Percentiles rank a stretch among this genome's conserved stretches.
Conservation (phyloP, 2,888 invertebrate species). For the Sminthurides aquaticus region DNA sequence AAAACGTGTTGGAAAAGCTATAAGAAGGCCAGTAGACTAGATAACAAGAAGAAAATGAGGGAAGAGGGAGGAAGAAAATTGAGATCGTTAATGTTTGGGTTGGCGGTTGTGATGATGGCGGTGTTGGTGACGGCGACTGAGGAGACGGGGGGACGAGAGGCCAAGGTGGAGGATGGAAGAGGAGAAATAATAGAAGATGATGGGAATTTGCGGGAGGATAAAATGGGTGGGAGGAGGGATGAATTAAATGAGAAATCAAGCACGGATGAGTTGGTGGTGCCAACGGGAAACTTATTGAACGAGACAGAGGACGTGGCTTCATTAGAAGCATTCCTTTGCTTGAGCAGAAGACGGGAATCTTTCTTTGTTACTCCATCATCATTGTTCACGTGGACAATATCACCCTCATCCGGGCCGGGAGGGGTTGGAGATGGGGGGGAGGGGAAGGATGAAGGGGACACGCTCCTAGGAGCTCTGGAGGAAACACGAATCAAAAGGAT, state of each 20-base stretch:
- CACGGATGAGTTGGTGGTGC: neutral
- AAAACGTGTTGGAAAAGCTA: too few species aligned
- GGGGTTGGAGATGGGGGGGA: neutral
- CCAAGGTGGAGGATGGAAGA: neutral
- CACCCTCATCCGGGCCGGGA: too few species aligned
- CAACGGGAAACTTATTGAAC: neutral
- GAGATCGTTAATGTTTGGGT: neutral
- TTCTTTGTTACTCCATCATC: neutral
- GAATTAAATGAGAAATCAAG: neutral
- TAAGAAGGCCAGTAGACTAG: neutral
- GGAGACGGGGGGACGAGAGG: too few species aligned
- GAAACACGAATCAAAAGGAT: neutral
- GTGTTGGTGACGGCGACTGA: too few species aligned
- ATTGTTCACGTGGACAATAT: neutral
- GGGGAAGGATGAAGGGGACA: neutral
- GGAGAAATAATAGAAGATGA: neutral
- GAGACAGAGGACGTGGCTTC: neutral
- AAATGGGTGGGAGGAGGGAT: neutral
- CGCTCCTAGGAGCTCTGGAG: neutral
- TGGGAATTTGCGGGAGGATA: neutral
- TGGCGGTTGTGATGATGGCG: neutral
- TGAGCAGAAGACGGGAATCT: neutral
- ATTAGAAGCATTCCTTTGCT: neutral
- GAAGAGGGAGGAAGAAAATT: too few species aligned
- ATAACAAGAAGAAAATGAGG: neutral